These are phyloP conservation scores for Stomorhina lunata DNA, from an alignment of 2,888 invertebrate genomes.

Conservation along the genomic window DNA sequence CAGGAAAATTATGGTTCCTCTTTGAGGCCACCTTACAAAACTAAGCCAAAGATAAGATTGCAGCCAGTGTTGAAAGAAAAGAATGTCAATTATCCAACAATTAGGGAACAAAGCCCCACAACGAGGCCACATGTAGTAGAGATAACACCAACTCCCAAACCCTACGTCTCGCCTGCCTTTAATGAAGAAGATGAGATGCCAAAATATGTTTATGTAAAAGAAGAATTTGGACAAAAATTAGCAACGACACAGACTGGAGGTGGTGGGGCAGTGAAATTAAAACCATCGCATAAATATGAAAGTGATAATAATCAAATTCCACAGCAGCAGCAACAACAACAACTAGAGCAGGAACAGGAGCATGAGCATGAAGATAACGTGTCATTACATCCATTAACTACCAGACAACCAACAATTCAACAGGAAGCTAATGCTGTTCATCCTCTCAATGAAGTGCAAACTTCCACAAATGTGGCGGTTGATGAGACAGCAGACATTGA, in stretches of 20 bases:
- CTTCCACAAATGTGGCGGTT: conserved; percentile 13
- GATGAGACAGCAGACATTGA: conserved; percentile 5
- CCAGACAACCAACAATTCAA: conserved; percentile 26
- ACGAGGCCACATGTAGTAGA: conserved; percentile 42
- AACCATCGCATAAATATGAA: conserved; percentile 73
- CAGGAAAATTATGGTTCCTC: conserved; percentile 70
- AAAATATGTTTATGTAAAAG: conserved; percentile 59
- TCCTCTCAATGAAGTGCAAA: not conserved
- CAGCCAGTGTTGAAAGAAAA: conserved; percentile 70
- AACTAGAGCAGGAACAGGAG: conserved; percentile 21
- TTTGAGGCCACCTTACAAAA: conserved; percentile 72
- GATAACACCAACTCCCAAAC: conserved; percentile 43
- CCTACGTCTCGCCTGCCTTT: conserved; percentile 17
- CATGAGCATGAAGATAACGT: conserved; percentile 33
- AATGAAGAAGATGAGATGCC: conserved; percentile 41
- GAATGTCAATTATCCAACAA: conserved; percentile 60
- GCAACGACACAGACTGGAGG: conserved; percentile 59
- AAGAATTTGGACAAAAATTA: conserved; percentile 62
- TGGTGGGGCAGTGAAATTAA: conserved; percentile 70
- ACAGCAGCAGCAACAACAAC: conserved; percentile 55
- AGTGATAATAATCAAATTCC: conserved; percentile 53
- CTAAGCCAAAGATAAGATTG: conserved; percentile 74
- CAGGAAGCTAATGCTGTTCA: conserved; percentile 19
- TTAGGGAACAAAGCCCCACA: conserved; percentile 58
- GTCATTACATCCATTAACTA: conserved; percentile 48